phyloP scores from a whole-genome alignment of 2,888 invertebrate genomes.

The Rotaria macrura region DNA sequence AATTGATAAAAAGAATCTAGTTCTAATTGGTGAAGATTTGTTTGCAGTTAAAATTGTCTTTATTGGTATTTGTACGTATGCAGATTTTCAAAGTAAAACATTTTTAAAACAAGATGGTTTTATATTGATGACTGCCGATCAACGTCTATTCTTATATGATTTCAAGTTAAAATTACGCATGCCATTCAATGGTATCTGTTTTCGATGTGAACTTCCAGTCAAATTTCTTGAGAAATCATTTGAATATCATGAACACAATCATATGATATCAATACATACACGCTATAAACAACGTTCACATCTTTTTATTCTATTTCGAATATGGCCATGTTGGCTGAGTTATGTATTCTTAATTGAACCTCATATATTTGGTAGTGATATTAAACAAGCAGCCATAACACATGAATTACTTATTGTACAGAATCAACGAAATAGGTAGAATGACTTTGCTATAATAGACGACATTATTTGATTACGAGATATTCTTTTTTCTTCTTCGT shows the following conservation, averaged over 20 bases:
- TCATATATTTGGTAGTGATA: background rate
- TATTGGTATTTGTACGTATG: background rate
- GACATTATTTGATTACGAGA: no score
- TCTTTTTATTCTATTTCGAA: background rate
- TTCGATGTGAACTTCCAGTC: background rate
- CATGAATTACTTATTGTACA: background rate
- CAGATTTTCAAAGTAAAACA: background rate
- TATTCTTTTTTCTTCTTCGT: no score
- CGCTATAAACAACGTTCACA: background rate
- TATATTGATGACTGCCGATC: background rate
- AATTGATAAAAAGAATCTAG: background rate
- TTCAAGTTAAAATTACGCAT: background rate
- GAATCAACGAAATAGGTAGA: background rate
- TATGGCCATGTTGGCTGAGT: background rate
- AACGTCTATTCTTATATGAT: background rate
- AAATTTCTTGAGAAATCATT: slow-evolving; percentile 7
- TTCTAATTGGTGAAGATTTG: background rate
- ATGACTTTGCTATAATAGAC: background rate
- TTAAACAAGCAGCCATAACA: background rate
- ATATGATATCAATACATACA: background rate
- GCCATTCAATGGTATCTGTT: background rate
- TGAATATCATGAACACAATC: background rate
- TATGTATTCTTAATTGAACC: background rate
- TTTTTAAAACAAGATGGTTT: background rate
- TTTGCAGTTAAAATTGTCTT: background rate